These are phyloP conservation scores for Nymphalis polychloros DNA, from an alignment of 2,888 invertebrate species.

Conservation along the genomic window DNA sequence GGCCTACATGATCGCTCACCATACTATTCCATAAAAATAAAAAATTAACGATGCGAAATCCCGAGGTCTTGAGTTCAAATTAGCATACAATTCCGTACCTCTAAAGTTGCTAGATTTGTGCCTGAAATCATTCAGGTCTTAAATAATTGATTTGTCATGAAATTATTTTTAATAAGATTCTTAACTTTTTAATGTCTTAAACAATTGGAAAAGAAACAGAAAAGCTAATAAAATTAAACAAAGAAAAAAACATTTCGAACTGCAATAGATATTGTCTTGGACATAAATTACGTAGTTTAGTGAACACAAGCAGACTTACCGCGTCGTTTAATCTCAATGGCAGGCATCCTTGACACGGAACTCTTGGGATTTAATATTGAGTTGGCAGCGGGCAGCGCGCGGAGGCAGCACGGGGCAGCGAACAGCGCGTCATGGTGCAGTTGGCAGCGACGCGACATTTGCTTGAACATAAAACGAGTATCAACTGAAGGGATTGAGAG, in stretches of 20 bases:
- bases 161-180: no score
- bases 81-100: no score
- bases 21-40: no score
- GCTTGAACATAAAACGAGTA: slow-evolving; percentile 21
- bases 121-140: no score
- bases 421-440: slow-evolving; percentile 1
- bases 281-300: slow-evolving; percentile 12
- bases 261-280: background rate
- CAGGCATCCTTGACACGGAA: slow-evolving; percentile 44
- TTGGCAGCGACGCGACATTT: slow-evolving; percentile 12
- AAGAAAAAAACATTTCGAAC: background rate
- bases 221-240: slow-evolving; percentile 7
- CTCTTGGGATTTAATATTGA: slow-evolving; percentile 40
- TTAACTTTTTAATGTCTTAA: background rate
- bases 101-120: no score
- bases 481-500: slow-evolving; percentile 33
- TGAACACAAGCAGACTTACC: slow-evolving; percentile 16
- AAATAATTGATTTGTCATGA: no score
- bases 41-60: no score
- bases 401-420: slow-evolving; percentile 41
- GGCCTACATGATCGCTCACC: no score
- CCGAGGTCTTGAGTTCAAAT: no score
- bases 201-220: background rate
- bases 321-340: slow-evolving; percentile 33
- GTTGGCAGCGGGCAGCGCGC: slow-evolving; percentile 44